Evolutionary conservation across 1,140 invertebrate genomes (phyloP).

Genomic region (Varroa destructor): DNA sequence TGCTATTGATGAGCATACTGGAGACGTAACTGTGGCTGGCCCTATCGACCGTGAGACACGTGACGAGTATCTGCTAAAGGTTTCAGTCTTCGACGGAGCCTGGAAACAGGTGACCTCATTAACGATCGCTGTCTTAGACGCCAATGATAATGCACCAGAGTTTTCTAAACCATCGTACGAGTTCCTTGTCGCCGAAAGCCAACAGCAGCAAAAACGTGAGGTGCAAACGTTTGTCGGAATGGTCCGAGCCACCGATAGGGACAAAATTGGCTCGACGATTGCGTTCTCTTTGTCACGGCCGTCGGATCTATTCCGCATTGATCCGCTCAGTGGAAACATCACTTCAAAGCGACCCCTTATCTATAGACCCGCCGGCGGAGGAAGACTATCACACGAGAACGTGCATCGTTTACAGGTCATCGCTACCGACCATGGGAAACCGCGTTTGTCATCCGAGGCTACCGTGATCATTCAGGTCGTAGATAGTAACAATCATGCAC

Average conservation of each 20-base stretch:
- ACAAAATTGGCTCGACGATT: slow-evolving; percentile 79
- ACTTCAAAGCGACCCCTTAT: slow-evolving; percentile 62
- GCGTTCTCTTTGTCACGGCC: slow-evolving; percentile 78
- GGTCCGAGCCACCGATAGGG: slow-evolving; percentile 69
- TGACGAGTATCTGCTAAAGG: slow-evolving; percentile 77
- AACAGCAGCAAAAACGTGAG: slow-evolving; percentile 48
- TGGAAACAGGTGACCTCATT: slow-evolving; percentile 74
- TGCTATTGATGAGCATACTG: slow-evolving; percentile 66
- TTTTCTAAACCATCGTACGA: slow-evolving; percentile 73
- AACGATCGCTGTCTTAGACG: slow-evolving; percentile 82
- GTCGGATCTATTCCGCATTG: slow-evolving; percentile 74
- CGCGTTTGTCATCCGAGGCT: slow-evolving; percentile 69
- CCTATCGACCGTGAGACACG: slow-evolving; percentile 70
- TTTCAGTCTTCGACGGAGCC: slow-evolving; percentile 69
- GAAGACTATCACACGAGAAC: slow-evolving; percentile 62
- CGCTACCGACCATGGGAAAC: slow-evolving; percentile 81
- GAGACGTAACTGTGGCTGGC: slow-evolving; percentile 77
- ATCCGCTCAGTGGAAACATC: slow-evolving; percentile 75
- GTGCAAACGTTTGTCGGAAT: slow-evolving; percentile 56
- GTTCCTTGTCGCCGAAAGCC: slow-evolving; percentile 76
- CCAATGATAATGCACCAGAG: slow-evolving; percentile 83
- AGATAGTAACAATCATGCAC: slow-evolving; percentile 75
- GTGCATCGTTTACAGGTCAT: slow-evolving; percentile 66
- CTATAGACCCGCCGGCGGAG: slow-evolving; percentile 49
- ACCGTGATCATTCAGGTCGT: slow-evolving; percentile 72